Percentiles rank a stretch among this genome's conserved stretches.
These are phyloP conservation scores for Erethizon dorsatum DNA, from an alignment of 2,797 vertebrate genomes.

Conservation along the genomic window DNA sequence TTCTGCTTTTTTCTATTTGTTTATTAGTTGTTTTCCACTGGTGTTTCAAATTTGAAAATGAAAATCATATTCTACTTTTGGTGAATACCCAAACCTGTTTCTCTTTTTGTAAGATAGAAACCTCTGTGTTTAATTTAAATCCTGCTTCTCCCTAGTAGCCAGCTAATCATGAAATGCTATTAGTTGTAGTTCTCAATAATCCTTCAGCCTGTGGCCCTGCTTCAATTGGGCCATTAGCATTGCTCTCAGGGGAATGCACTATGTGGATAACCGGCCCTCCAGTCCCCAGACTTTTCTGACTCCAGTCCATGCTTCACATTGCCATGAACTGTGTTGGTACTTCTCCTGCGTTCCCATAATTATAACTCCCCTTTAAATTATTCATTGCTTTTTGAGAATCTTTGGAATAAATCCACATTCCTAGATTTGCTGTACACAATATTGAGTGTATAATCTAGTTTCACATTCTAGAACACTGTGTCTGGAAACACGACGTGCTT, in stretches of 20 bases:
- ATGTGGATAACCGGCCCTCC: neutral
- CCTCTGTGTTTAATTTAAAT: neutral
- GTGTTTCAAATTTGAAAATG: neutral
- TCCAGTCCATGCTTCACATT: neutral
- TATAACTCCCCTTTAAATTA: neutral
- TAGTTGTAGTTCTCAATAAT: neutral
- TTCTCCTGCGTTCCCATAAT: neutral
- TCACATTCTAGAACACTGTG: neutral
- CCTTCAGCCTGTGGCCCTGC: neutral
- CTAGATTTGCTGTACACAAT: neutral
- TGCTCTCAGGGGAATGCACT: neutral
- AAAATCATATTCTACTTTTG: neutral
- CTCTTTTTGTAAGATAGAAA: neutral
- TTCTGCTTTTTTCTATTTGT: neutral
- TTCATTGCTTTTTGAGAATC: neutral
- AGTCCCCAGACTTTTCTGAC: neutral
- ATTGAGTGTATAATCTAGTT: neutral
- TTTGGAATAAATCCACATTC: neutral
- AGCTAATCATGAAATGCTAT: neutral
- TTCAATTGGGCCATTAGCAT: neutral
- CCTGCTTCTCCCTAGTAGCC: neutral
- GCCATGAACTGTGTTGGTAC: neutral
- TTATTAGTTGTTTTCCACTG: neutral
- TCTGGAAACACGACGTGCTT: neutral
- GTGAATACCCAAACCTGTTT: neutral